Base-by-base conservation (phyloP, 1,140 invertebrate genomes). In the Conus betulinus region DNA sequence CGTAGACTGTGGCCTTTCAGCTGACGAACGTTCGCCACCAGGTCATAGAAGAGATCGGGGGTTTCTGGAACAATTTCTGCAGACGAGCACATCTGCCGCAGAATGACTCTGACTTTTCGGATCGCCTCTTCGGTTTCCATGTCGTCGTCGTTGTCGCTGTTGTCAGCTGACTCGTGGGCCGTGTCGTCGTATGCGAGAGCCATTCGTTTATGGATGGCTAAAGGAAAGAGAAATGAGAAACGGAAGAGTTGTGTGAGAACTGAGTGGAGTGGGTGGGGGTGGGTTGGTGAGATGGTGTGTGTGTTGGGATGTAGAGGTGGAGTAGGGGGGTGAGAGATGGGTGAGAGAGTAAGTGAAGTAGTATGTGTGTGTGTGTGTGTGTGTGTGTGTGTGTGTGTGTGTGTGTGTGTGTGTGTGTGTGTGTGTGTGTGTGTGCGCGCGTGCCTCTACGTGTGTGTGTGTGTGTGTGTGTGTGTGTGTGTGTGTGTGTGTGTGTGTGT, bases 11-110 rank as follows among this genome's bases (percentile, higher is more conserved):
- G 27, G 27, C 78, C 52, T 52, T 90, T 88, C 85, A 93, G 53
- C n/a, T 88, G 53, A 76, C 90, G 90, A 88, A 94, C 91, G 13
- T 89, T 78, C 51, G 88, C 74, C 27, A 94, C 91, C 11, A 94
- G 88, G 5, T 93, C 92, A 55, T 93, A 91, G 88, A 96, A 96
- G n/a, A 95, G 90, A 13, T 90, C 83, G 11, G 96, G 95, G 53
- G 95, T 94, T 55, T 96, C 93, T 20, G 89, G 89, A 23, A 87
- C 85, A 27, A 92, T 67, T 39, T 88, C 90, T 4, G 53, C 5
- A 10, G 23, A 11, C 23, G 5, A 6, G 20, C 82, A 84, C 82
- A 84, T 11, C 7, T 63, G 23, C 8, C 82, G 82, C 1, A 84
- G 53, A 5, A 15, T n/a, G 5, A 10, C 53, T 67, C 57, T 84